Evolutionary conservation across 2,888 invertebrate species (phyloP), one percentile per base, ranked within the genome.

Genomic region (Sesia apiformis): DNA sequence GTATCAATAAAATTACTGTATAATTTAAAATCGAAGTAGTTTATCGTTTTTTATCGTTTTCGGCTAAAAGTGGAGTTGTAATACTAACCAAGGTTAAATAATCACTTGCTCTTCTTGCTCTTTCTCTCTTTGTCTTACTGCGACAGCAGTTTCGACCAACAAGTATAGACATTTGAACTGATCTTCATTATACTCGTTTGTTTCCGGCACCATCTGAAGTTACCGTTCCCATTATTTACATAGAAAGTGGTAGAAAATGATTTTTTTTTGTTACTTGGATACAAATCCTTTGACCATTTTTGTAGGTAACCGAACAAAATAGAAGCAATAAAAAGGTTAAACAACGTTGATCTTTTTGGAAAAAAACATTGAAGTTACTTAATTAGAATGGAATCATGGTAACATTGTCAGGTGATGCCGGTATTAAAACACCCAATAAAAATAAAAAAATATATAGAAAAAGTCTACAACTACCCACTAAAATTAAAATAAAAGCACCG

Each of bases 81-180:
- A 23, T 23, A 42, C 42, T 42, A 42, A 42, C 5, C 7, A 7
- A 42, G 5, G 5, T 7, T 50, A 50, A 38, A 50, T 38, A 50
- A 50, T 38, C 40, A 70, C 53, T 4, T 70, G 63, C 40, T 70
- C 66, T 54, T 76, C 78, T 59, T 81, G 80, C 55, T 84, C 81
- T 62, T 73, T 77, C 65, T 85, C 85, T 56, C 78, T 69, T 65
- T 83, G 83, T 3, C 84, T 76, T 42, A 85, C 85, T 4, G 84
- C 84, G 38, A 85, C 80, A 0, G 85, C 85, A 0, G 85, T 83
- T 67, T 86, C 84, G 62, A 84, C 82, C 23, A 86, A 72, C 39
- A 86, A 74, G 55, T 85, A 80, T 41, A 86, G 67, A 57, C 83
- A 81, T 69, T 79, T 83, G 76, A 86, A 85, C 67, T 83, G 69